Conservation (phyloP, 2,797 vertebrate species). For the Pangasius krempfi region DNA sequence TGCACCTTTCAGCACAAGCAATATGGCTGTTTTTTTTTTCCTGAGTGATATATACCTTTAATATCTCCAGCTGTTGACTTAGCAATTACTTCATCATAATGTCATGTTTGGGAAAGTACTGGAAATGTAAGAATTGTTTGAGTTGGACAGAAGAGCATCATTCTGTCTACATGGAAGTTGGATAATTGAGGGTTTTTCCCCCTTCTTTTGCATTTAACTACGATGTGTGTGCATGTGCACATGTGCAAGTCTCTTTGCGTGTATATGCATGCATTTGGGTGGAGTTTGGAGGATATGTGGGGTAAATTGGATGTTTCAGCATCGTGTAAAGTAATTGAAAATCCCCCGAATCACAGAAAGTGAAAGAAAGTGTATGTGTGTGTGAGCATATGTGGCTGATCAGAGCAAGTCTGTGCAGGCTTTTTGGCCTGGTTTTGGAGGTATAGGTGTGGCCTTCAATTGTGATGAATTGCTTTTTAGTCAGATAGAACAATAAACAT, state of each 20-base stretch:
- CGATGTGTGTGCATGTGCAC: slow-evolving; percentile 3
- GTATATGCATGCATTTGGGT: slow-evolving; percentile 3
- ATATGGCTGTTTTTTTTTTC: not conserved
- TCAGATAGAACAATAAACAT: slow-evolving; percentile 69
- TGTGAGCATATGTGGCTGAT: slow-evolving; percentile 19
- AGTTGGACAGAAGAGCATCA: slow-evolving; percentile 22
- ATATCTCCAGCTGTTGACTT: slow-evolving; percentile 39
- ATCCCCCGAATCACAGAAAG: slow-evolving; percentile 25
- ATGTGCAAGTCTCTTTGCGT: not conserved
- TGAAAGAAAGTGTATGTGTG: slow-evolving; percentile 32
- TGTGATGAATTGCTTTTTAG: slow-evolving; percentile 59
- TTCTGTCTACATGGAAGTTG: slow-evolving; percentile 7
- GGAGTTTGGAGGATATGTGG: not conserved
- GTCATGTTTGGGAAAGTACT: slow-evolving; percentile 26
- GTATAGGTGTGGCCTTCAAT: slow-evolving; percentile 36
- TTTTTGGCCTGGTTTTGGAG: slow-evolving; percentile 6
- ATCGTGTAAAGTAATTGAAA: slow-evolving; percentile 37
- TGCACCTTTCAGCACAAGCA: slow-evolving; percentile 55
- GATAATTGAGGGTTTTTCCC: not conserved
- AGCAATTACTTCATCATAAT: slow-evolving; percentile 34
- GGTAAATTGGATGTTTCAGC: slow-evolving; percentile 24
- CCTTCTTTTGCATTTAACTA: not conserved
- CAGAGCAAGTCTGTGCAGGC: slow-evolving; percentile 40
- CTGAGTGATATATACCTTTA: slow-evolving; percentile 17
- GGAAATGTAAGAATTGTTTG: slow-evolving; percentile 33